Evolutionary conservation across 1,140 invertebrate species (phyloP).

Genomic region (Hyphantria cunea): DNA sequence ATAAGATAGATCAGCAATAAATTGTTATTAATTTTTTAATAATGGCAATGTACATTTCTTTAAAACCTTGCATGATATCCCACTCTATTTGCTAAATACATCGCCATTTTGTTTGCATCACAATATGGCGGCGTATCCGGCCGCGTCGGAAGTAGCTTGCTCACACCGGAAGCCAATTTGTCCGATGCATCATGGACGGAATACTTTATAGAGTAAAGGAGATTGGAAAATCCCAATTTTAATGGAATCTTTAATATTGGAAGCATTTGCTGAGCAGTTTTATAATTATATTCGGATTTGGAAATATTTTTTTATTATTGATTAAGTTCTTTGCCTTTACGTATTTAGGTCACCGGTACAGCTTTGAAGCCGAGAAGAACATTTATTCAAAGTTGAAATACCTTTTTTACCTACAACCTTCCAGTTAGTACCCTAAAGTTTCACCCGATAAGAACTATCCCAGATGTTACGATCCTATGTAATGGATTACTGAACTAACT

Average conservation of each 20-base stretch:
- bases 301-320: too few relatives aligned
- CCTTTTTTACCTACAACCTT: too few relatives aligned
- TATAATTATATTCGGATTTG: too few relatives aligned
- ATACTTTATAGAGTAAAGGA: slow-evolving; percentile 27
- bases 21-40: neutral
- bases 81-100: slow-evolving; percentile 12
- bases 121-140: slow-evolving; percentile 37
- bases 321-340: too few relatives aligned
- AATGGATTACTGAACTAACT: too few relatives aligned
- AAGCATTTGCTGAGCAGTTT: neutral
- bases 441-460: too few relatives aligned
- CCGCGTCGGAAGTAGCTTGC: slow-evolving; percentile 33
- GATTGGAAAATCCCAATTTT: slow-evolving; percentile 1
- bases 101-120: slow-evolving; percentile 24
- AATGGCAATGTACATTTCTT: neutral
- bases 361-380: too few relatives aligned
- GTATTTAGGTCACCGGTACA: too few relatives aligned
- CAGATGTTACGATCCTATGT: too few relatives aligned
- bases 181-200: slow-evolving; percentile 26
- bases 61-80: neutral
- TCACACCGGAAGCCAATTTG: slow-evolving; percentile 43
- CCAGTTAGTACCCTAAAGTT: too few relatives aligned
- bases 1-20: neutral
- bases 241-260: neutral
- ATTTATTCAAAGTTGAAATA: too few relatives aligned